A percentile compares a stretch with the other conserved stretches of the same genome.
Conservation (phyloP, 2,888 invertebrate species). For the Drosophila cracens region DNA sequence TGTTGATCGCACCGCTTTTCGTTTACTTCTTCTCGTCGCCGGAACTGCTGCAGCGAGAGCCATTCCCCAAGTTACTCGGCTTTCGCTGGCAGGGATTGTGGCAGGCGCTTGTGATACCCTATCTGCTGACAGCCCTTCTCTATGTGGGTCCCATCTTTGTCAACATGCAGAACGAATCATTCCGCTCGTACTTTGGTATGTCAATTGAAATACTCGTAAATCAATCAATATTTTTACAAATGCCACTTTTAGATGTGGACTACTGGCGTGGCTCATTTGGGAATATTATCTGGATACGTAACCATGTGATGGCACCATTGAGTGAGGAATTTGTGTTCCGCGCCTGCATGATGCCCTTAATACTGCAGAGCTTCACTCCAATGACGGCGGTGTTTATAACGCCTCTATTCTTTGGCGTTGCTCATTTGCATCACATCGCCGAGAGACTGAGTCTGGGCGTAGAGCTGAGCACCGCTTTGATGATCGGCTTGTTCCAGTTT, state of each 20-base stretch:
- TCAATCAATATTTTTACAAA: background rate
- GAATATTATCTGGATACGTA: constrained; percentile 94
- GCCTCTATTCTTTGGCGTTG: constrained; percentile 96
- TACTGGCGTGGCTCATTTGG: constrained; percentile 90
- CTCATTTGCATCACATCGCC: constrained; percentile 96
- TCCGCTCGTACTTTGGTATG: constrained; percentile 89
- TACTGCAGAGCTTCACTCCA: constrained; percentile 92
- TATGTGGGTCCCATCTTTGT: constrained; percentile 94
- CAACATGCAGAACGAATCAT: constrained; percentile 89
- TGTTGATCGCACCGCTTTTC: constrained; percentile 91
- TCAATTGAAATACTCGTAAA: background rate
- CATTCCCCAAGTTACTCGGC: constrained; percentile 90
- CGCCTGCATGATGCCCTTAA: constrained; percentile 96
- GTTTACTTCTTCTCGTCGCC: constrained; percentile 90
- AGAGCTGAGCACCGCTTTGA: constrained; percentile 89
- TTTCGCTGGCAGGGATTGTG: constrained; percentile 90
- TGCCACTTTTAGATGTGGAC: constrained; percentile 87
- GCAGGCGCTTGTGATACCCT: constrained; percentile 90
- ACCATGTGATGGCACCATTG: constrained; percentile 95
- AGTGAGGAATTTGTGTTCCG: constrained; percentile 98
- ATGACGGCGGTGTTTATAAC: constrained; percentile 92
- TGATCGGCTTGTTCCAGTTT: constrained; percentile 94
- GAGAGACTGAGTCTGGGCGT: constrained; percentile 91
- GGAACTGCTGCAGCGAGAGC: constrained; percentile 87
- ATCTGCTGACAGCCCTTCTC: constrained; percentile 91